phyloP scores from a whole-genome alignment of 2,113 vertebrate species.

The Willisornis vidua region DNA sequence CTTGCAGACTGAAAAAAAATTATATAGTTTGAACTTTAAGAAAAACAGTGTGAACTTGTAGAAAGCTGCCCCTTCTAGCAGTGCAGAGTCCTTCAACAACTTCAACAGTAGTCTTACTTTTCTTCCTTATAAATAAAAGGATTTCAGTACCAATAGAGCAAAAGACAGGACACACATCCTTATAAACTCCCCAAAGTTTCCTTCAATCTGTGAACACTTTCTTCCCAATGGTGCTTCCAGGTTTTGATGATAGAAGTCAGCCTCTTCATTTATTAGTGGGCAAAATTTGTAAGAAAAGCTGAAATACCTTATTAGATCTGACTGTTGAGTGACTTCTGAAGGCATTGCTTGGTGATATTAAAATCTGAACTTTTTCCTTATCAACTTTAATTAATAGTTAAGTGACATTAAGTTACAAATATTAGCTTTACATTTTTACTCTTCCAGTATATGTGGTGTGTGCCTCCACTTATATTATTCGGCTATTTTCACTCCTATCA shows the following conservation, averaged over 20 bases:
- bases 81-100: background rate
- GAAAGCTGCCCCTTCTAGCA: background rate
- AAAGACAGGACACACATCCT: background rate
- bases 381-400: background rate
- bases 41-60: background rate
- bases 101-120: background rate
- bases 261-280: background rate
- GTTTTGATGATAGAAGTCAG: background rate
- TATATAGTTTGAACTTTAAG: background rate
- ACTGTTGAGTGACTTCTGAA: conserved; percentile 38
- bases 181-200: background rate
- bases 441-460: background rate
- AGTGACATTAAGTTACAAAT: background rate
- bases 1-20: background rate
- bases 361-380: background rate
- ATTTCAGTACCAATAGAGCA: background rate
- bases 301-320: background rate
- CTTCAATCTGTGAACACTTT: background rate
- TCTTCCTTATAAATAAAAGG: background rate
- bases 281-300: background rate
- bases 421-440: background rate
- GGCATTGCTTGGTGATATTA: conserved; percentile 10
- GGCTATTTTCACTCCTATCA: background rate
- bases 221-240: background rate
- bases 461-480: accelerated